phyloP scores from a whole-genome alignment of 2,797 vertebrate species.

The Helarctos malayanus region DNA sequence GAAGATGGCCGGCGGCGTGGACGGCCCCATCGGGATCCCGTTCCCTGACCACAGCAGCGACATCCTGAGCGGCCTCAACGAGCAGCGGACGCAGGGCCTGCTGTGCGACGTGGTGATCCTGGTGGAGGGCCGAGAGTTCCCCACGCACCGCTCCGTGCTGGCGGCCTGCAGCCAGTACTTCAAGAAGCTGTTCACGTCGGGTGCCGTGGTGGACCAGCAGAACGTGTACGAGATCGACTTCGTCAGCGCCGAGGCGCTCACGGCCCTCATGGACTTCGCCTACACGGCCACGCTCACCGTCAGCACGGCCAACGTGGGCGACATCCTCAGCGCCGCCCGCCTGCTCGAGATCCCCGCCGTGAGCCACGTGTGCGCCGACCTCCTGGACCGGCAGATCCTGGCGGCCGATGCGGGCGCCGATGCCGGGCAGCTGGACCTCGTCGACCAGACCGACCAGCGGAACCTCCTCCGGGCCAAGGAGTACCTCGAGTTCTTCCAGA shows the following conservation, averaged over 20 bases:
- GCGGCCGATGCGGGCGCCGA: constrained; percentile 88
- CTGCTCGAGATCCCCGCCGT: constrained; percentile 97
- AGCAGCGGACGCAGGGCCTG: constrained; percentile 96
- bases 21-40: constrained; percentile 98
- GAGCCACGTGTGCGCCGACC: constrained; percentile 97
- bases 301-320: constrained; percentile 95
- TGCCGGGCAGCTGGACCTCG: constrained; percentile 89
- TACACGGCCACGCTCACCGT: constrained; percentile 98
- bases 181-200: constrained; percentile 99
- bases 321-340: constrained; percentile 96
- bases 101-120: constrained; percentile 98
- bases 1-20: constrained; percentile 93
- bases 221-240: constrained; percentile 98
- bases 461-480: constrained; percentile 96
- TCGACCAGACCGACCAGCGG: constrained; percentile 93
- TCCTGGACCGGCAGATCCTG: constrained; percentile 95
- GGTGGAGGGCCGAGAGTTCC: constrained; percentile 96
- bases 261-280: constrained; percentile 98
- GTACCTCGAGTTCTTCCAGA: constrained; percentile 99
- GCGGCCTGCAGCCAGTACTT: constrained; percentile 99
- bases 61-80: constrained; percentile 97
- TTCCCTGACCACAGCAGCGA: constrained; percentile 99
- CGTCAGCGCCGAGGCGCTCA: constrained; percentile 95
- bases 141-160: constrained; percentile 98
- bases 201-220: constrained; percentile 96